phyloP scores from a whole-genome alignment of 2,797 vertebrate genomes.

The Acridotheres tristis region DNA sequence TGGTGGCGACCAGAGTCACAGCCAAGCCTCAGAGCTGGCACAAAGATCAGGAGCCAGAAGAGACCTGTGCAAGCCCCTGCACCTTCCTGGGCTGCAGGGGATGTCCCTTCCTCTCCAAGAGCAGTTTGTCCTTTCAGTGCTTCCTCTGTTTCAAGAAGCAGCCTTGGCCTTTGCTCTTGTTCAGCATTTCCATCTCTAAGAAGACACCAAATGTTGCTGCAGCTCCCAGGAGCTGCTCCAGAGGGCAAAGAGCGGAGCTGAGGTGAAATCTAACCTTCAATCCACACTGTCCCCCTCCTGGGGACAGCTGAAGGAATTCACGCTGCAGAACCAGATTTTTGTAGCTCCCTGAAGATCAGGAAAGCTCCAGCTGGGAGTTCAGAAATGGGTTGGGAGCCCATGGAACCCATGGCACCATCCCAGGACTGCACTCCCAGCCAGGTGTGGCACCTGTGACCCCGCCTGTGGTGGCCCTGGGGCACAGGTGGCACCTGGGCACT shows the following conservation, averaged over 20 bases:
- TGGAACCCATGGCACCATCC: background rate
- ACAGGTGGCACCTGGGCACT: background rate
- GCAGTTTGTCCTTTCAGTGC: background rate
- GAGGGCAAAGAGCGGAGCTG: background rate
- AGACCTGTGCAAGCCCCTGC: background rate
- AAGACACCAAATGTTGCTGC: background rate
- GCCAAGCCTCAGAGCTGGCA: background rate
- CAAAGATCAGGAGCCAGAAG: background rate
- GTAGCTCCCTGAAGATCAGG: background rate
- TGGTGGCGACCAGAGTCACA: background rate
- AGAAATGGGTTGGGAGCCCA: background rate
- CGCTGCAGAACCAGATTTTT: background rate
- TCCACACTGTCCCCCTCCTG: background rate
- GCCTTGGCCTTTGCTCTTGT: background rate
- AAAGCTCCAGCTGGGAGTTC: background rate
- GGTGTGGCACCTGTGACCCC: background rate
- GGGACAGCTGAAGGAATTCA: accelerated
- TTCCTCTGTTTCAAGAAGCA: background rate
- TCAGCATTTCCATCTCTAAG: background rate
- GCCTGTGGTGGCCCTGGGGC: background rate
- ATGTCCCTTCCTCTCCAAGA: background rate
- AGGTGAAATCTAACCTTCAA: too few species aligned
- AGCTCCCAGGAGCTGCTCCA: background rate
- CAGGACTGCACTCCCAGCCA: background rate
- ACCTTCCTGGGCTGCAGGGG: background rate